phyloP scores from a whole-genome alignment of 2,797 vertebrate species.

The Zalophus californianus region DNA sequence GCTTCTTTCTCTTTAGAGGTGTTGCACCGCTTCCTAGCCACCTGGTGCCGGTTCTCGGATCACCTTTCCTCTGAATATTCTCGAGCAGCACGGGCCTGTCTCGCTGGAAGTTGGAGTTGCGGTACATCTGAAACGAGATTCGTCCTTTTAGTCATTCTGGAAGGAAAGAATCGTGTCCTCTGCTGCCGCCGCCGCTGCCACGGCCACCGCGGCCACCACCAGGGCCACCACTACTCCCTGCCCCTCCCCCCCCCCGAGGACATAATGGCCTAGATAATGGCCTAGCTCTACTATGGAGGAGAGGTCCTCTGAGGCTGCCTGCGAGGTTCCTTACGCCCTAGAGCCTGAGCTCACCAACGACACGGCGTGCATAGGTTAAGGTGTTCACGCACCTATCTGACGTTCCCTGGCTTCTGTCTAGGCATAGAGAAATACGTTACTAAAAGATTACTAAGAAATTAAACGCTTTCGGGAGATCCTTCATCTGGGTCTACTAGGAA shows the following conservation, averaged over 20 bases:
- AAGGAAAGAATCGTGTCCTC: background rate
- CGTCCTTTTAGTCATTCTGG: background rate
- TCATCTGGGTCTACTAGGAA: background rate
- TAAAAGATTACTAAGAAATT: background rate
- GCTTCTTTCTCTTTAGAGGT: background rate
- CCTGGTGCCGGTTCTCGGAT: fast-evolving
- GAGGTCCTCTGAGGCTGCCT: background rate
- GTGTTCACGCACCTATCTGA: background rate
- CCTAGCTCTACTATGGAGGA: background rate
- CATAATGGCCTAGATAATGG: background rate
- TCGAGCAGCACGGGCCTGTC: slow-evolving; percentile 3
- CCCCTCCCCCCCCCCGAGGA: background rate
- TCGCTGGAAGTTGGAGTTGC: slow-evolving; percentile 56
- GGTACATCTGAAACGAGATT: slow-evolving; percentile 64
- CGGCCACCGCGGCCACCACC: background rate
- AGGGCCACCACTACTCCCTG: background rate
- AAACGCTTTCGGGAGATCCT: background rate
- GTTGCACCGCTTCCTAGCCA: fast-evolving
- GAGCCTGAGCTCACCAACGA: background rate
- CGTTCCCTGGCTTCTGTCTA: background rate
- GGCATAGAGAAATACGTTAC: background rate
- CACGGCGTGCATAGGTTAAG: background rate
- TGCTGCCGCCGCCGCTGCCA: too few relatives aligned
- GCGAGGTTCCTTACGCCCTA: too few relatives aligned
- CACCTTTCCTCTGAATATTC: slow-evolving; percentile 8